Evolutionary conservation across 2,797 vertebrate species (phyloP).

Genomic region (Mus caroli): DNA sequence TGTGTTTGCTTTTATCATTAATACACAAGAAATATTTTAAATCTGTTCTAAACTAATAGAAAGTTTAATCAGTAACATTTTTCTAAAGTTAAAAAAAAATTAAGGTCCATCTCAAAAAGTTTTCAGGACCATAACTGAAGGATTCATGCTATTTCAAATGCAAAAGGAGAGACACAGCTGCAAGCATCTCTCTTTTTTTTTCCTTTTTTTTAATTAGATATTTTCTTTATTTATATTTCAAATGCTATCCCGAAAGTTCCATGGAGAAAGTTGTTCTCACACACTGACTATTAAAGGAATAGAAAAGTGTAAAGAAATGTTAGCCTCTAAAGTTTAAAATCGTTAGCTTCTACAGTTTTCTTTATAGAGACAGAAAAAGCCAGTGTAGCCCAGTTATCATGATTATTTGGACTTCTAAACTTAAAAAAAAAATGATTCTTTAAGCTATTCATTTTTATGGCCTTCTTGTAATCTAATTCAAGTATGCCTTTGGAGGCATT

Average conservation of each 20-base stretch:
- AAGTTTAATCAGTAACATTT: background rate
- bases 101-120: background rate
- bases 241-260: too few relatives aligned
- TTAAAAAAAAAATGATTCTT: background rate
- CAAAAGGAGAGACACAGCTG: background rate
- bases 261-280: background rate
- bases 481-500: background rate
- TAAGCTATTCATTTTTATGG: background rate
- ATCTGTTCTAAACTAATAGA: background rate
- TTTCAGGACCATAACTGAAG: background rate
- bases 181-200: background rate
- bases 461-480: background rate
- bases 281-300: too few relatives aligned
- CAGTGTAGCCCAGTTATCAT: rapidly evolving
- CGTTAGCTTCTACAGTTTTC: background rate
- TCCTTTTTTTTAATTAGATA: too few relatives aligned
- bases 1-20: background rate
- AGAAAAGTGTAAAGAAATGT: background rate
- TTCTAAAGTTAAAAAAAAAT: background rate
- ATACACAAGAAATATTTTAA: background rate
- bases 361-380: background rate
- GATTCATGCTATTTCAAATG: background rate
- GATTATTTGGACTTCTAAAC: background rate
- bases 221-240: too few relatives aligned
- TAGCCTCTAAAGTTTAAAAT: too few relatives aligned